Base-by-base conservation (phyloP, 2,113 vertebrate genomes). In the Lucifuga dentata region DNA sequence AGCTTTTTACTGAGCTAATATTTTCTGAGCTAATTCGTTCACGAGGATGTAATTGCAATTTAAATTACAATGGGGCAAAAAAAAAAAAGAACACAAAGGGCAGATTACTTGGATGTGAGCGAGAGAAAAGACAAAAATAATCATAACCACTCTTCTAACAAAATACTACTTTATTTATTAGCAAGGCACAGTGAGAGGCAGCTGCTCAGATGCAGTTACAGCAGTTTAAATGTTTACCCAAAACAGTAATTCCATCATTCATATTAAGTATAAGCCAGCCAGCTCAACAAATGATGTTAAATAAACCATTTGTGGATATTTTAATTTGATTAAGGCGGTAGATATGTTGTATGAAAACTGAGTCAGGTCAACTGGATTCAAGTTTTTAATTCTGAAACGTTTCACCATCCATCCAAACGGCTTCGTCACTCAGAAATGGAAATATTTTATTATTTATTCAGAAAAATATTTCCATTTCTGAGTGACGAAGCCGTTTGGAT, bases 131-230 rank as follows among this genome's bases (percentile, higher is more conserved):
- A 73, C 11, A 23, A 68, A 45, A 53, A 46, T 55, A 67, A 62
- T n/a, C n/a, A n/a, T 20, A 59, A 48, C 29, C 32, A 48, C 23
- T 63, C 45, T 43, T 68, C 17, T 24, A 56, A 44, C 40, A 66
- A 81, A 73, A 68, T 33, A n/a, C 17, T 21, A 61, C 19, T 80
- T 86, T 85, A 74, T 85, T 86, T 80, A 78, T 75, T 68, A 64
- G 66, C 40, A 53, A 79, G 73, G 62, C 69, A 16, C 68, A 58
- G 58, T 38, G 49, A 71, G 66, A 80, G 53, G 26, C 44, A 76
- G 68, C 41, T 64, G 77, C 76, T 79, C 63, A 55, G 26, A 55
- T 39, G 40, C 48, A 68, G 15, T 23, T 64, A 74, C 63, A 77
- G 71, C 74, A 84, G 69, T 13, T 53, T 70, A 64, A 66, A 70